Base-by-base conservation (phyloP, 2,888 invertebrate genomes). In the Eupithecia tripunctaria region DNA sequence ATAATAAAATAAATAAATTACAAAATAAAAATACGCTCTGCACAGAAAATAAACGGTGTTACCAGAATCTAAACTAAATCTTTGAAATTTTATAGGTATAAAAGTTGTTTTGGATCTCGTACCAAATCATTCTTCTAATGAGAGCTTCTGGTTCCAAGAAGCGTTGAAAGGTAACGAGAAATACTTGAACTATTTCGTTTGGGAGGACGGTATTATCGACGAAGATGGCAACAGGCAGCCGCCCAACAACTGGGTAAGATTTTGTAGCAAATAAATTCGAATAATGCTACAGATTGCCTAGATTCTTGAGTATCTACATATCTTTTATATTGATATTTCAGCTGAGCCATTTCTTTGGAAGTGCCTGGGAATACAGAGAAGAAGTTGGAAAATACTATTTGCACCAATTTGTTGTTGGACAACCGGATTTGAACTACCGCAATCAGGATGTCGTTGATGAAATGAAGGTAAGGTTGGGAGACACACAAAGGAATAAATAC, bases 71-170 rank as follows among this genome's bases (percentile, higher is more conserved):
- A 71, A 62, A 67, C 21, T 65, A 71, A 62, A 67, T 70, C 70
- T 8, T 10, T 66, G 72, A 68, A 69, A 66, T 80, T 80, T 65
- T 47, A 72, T 83, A 95, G 95, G 87, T 56, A 90, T 96, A 25
- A 95, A 95, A 87, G 93, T 96, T 14, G 91, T 96, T 73, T 86
- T 96, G 82, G 96, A 96, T 84, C 95, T 96, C 75, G 96, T 97
- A 21, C 97, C 97, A 1, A 97, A 97, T 89, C 97, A 97, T 82
- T 96, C 97, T 25, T 97, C 97, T 73, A 96, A 97, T 83, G 95
- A 97, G 83, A 97, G 98, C 84, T 95, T 96, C 56, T 99, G 99
- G 99, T 99, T 99, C 86, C 88, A 94, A 79, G 95, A 96, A 80
- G 98, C 98, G 1, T 91, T 96, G 1, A 93, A 95, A 2, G 91